Evolutionary conservation across 2,888 invertebrate species (phyloP).

Genomic region (Pyrocoelia pectoralis): DNA sequence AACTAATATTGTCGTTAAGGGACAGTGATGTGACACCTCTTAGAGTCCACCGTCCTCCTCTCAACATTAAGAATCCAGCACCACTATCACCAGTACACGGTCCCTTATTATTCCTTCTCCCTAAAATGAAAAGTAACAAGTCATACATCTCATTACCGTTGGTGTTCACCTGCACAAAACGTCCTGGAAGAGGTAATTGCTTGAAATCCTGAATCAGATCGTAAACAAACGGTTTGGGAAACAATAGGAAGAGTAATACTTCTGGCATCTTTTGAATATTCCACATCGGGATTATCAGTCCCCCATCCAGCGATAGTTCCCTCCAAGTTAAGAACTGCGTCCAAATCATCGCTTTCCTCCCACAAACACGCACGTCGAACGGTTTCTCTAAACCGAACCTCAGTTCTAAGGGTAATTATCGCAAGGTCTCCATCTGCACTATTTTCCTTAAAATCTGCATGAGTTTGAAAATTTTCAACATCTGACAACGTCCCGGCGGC

Average conservation of each 20-base stretch:
- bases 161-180: constrained; percentile 67
- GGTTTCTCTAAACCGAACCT: constrained; percentile 62
- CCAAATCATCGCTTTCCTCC: constrained; percentile 61
- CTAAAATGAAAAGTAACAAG: constrained; percentile 52
- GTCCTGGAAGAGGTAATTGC: constrained; percentile 61
- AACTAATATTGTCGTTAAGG: constrained; percentile 59
- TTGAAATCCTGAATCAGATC: constrained; percentile 58
- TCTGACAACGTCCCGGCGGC: constrained; percentile 44
- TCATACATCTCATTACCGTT: no score
- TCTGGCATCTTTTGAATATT: constrained; percentile 61
- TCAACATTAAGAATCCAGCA: constrained; percentile 63
- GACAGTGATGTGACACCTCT: constrained; percentile 63
- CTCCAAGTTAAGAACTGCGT: constrained; percentile 47
- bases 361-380: constrained; percentile 70
- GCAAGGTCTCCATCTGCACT: constrained; percentile 67
- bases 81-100: constrained; percentile 69
- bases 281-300: constrained; percentile 59
- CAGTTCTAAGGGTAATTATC: constrained; percentile 62
- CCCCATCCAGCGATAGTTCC: constrained; percentile 70
- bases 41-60: constrained; percentile 61
- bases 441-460: constrained; percentile 66
- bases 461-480: constrained; percentile 63
- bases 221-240: constrained; percentile 63
- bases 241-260: constrained; percentile 64
- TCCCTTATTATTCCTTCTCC: constrained; percentile 61